These are phyloP conservation scores for Herpetotheres cachinnans DNA, from an alignment of 2,113 vertebrate species.

Conservation along the genomic window DNA sequence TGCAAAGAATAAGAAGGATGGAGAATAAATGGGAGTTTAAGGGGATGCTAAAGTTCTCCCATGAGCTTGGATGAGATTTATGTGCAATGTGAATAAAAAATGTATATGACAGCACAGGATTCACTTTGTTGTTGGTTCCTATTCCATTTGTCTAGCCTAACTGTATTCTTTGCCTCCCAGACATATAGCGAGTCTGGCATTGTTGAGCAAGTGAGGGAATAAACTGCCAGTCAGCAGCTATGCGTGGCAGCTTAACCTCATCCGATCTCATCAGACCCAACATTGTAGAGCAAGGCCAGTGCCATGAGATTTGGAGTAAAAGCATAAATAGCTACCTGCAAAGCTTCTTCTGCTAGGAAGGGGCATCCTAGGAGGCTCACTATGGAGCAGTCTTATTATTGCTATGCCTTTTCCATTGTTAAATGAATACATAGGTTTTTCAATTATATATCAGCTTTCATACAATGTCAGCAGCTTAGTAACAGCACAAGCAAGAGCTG, in stretches of 20 bases:
- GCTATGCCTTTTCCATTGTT: neutral
- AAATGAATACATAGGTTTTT: neutral
- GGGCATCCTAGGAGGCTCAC: neutral
- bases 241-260: constrained; percentile 35
- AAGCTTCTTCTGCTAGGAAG: neutral
- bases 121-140: constrained; percentile 31
- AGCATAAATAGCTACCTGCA: neutral
- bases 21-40: constrained; percentile 47
- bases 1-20: constrained; percentile 35
- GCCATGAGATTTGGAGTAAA: neutral
- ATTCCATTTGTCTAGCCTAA: constrained; percentile 44
- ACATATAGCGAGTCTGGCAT: constrained; percentile 12
- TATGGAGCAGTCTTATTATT: neutral
- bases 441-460: neutral
- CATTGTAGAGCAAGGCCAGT: neutral
- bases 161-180: constrained; percentile 31
- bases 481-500: neutral
- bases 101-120: constrained; percentile 8
- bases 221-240: constrained; percentile 41
- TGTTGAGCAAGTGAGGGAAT: neutral
- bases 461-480: neutral
- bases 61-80: constrained; percentile 49
- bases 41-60: constrained; percentile 33
- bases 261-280: constrained; percentile 21
- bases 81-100: constrained; percentile 52